phyloP scores from a whole-genome alignment of 2,113 vertebrate genomes.

The Platichthys stellatus region DNA sequence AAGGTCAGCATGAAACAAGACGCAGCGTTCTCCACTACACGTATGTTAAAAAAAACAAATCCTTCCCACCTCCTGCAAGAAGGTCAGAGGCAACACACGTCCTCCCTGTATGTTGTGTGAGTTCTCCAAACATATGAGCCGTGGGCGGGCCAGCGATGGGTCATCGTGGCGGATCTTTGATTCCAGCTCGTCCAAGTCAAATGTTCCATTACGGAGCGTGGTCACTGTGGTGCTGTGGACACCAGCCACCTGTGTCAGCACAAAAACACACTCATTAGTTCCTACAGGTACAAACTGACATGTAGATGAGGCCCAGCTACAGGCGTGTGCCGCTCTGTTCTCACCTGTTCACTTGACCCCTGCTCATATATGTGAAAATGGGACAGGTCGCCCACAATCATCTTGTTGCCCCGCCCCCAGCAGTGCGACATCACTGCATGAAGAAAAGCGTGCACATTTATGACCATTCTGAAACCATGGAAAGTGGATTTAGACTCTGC shows the following conservation, averaged over 20 bases:
- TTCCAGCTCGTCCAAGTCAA: conserved; percentile 84
- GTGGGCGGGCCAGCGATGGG: conserved; percentile 78
- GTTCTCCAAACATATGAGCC: conserved; percentile 89
- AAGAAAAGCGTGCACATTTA: background rate
- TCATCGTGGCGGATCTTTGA: conserved; percentile 78
- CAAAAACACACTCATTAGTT: conserved; percentile 23
- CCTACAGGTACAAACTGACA: background rate
- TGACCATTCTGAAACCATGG: background rate
- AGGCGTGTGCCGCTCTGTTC: conserved; percentile 1
- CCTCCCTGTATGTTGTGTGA: conserved; percentile 86
- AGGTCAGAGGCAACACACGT: conserved; percentile 81
- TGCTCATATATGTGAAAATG: conserved; percentile 87
- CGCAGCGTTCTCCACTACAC: too few relatives aligned
- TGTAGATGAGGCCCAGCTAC: background rate
- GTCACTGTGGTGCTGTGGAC: conserved; percentile 81
- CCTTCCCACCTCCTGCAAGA: conserved; percentile 82
- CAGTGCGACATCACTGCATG: conserved; percentile 89
- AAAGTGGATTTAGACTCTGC: background rate
- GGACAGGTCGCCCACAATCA: conserved; percentile 83
- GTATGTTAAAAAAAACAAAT: background rate
- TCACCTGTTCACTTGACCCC: conserved; percentile 87
- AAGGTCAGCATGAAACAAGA: too few relatives aligned
- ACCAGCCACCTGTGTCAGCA: conserved; percentile 81
- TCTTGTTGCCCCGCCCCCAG: conserved; percentile 82
- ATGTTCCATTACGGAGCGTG: conserved; percentile 81